A percentile compares a stretch with the other conserved stretches of the same genome.
These are phyloP conservation scores for Proterorhinus semilunaris DNA, from an alignment of 2,113 vertebrate genomes.

Conservation along the genomic window DNA sequence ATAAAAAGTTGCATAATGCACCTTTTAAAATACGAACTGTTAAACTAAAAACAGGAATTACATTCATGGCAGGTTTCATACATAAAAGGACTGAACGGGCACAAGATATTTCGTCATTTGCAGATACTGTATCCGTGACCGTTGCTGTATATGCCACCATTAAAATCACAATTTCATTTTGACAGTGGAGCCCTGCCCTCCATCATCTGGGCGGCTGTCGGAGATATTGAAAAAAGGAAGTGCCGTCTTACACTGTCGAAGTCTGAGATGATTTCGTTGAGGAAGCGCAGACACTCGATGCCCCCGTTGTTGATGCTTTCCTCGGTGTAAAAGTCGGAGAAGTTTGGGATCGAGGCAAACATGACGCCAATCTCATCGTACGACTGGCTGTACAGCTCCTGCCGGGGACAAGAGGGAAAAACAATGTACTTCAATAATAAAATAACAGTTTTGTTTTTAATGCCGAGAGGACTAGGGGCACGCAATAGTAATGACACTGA, in stretches of 20 bases:
- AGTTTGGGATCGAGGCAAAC: conserved; percentile 98
- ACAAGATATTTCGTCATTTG: no score
- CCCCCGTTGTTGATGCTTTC: conserved; percentile 97
- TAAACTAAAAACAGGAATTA: no score
- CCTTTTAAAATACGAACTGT: no score
- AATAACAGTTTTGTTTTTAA: background rate
- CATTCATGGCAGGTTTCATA: no score
- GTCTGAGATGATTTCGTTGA: conserved; percentile 98
- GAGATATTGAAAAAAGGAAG: background rate
- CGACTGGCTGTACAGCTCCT: conserved; percentile 97
- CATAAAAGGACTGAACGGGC: no score
- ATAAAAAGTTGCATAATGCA: no score
- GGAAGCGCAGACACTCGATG: conserved; percentile 94
- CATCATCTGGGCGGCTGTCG: no score
- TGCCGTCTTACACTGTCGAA: conserved; percentile 86
- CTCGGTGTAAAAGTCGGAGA: conserved; percentile 96
- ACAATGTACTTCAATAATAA: background rate
- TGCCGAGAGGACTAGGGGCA: no score
- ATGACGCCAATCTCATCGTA: conserved; percentile 97
- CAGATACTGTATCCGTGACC: no score
- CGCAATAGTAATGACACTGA: background rate
- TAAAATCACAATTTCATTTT: no score
- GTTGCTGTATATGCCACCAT: no score
- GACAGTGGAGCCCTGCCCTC: no score
- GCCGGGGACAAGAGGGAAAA: background rate